phyloP scores from a whole-genome alignment of 2,888 invertebrate species.

The Drosophila putrida region DNA sequence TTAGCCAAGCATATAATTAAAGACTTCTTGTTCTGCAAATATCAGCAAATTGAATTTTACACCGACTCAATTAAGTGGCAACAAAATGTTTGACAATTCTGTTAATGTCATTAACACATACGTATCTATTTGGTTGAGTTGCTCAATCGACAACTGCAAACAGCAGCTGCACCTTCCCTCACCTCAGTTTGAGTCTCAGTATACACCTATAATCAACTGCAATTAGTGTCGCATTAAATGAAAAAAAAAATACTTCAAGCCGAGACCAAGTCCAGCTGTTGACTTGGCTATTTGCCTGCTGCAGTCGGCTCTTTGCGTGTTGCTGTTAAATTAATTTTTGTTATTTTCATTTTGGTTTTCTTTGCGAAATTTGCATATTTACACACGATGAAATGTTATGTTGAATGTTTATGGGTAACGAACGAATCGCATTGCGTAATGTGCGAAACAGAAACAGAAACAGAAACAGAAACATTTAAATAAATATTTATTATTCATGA shows the following conservation, averaged over 20 bases:
- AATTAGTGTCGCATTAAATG: conserved; percentile 63
- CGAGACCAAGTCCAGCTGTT: conserved; percentile 33
- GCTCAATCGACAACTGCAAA: conserved; percentile 24
- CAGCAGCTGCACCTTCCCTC: background rate
- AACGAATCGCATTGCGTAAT: conserved; percentile 44
- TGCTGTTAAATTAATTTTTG: conserved; percentile 42
- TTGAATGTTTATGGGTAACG: conserved; percentile 5
- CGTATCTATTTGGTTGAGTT: conserved; percentile 10
- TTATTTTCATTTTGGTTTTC: conserved; percentile 11
- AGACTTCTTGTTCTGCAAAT: conserved; percentile 41
- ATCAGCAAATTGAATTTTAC: conserved; percentile 38
- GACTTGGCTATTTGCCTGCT: conserved; percentile 26
- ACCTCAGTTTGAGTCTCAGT: background rate
- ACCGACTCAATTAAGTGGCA: conserved; percentile 57
- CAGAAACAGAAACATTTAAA: conserved; percentile 17
- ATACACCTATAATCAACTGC: conserved; percentile 29
- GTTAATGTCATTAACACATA: conserved; percentile 65
- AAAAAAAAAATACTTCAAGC: conserved; percentile 14
- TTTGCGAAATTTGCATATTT: conserved; percentile 42
- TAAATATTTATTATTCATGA: conserved; percentile 42
- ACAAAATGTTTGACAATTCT: conserved; percentile 59
- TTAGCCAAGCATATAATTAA: background rate
- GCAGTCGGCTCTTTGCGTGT: conserved; percentile 31
- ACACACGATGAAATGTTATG: conserved; percentile 20
- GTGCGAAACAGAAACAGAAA: conserved; percentile 4